Evolutionary conservation across 2,888 invertebrate genomes (phyloP), one percentile per base, ranked within the genome.

Genomic region (Tolmerus cingulatus): DNA sequence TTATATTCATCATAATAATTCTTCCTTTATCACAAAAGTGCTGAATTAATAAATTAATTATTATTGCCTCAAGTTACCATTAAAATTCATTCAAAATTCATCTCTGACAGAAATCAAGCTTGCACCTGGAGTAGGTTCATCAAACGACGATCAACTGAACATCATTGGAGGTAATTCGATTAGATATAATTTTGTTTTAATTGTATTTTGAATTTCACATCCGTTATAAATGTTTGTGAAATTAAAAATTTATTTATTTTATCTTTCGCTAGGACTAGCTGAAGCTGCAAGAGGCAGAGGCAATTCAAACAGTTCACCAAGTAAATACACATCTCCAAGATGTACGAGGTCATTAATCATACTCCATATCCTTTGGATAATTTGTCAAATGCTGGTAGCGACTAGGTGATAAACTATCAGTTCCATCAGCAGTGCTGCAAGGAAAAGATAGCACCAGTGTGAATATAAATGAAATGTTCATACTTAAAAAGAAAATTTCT

Each of bases 141-240:
- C 91, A 81, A 92, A 91, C 89, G 92, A 92, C 89, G 92, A 93
- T 89, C 92, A 92, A 89, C 90, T 92, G 34, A 93, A 93, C 90
- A 92, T 90, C 66, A 90, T 90, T 78, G 90, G 90, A 89, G 90
- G 90, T 90, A 88, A 19, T 66, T 66, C 12, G 4, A 66, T 23
- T 27, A 19, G 27, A 77, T 19, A 40, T 12, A 40, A 40, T 78
- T 78, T 19, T 40, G 34, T 3, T 27, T 46, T 43, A 30, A 14
- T 30, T 74, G 1, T 12, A 34, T 46, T 14, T 43, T 46, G 3
- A 78, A 23, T 46, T 23, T 78, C 77, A 78, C 5, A 19, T 81
- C 30, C 66, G 16, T 19, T 5, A 40, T 27, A 16, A 2, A 27
- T 27, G 9, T 16, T 1, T 34, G 34, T 34, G n/a, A 12, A 12